These are phyloP conservation scores for Heliconius himera DNA, from an alignment of 1,140 invertebrate genomes.

Conservation along the genomic window DNA sequence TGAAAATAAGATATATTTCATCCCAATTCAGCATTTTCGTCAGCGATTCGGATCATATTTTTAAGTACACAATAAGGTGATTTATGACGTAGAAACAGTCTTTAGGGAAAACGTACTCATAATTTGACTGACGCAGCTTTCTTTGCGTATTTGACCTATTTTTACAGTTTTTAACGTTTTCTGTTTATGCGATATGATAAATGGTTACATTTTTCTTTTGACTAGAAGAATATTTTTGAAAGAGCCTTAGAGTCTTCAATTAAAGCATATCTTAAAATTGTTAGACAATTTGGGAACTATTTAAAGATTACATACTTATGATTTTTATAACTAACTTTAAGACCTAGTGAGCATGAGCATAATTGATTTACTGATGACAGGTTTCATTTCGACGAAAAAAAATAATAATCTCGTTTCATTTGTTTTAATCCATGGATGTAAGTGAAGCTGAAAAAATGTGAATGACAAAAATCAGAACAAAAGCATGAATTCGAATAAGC, in stretches of 20 bases:
- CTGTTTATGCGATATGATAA: neutral
- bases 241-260: neutral
- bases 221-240: neutral
- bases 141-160: slow-evolving; percentile 24
- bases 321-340: too few relatives aligned
- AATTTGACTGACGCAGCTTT: slow-evolving; percentile 30
- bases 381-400: too few relatives aligned
- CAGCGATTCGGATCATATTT: slow-evolving; percentile 31
- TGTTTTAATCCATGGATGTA: too few relatives aligned
- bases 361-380: too few relatives aligned
- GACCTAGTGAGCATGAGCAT: too few relatives aligned
- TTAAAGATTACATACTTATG: too few relatives aligned
- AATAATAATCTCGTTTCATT: too few relatives aligned
- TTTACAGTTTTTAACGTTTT: slow-evolving; percentile 7
- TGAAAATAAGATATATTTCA: slow-evolving; percentile 28
- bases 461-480: too few relatives aligned
- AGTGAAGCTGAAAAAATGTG: too few relatives aligned
- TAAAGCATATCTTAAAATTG: neutral
- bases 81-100: slow-evolving; percentile 32
- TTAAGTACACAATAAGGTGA: slow-evolving; percentile 35
- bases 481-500: too few relatives aligned
- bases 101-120: slow-evolving; percentile 29
- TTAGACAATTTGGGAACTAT: neutral
- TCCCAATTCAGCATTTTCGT: slow-evolving; percentile 24
- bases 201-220: neutral